Percentiles rank a stretch among this genome's conserved stretches.
Conservation (phyloP, 2,888 invertebrate genomes). For the Tachina fera region DNA sequence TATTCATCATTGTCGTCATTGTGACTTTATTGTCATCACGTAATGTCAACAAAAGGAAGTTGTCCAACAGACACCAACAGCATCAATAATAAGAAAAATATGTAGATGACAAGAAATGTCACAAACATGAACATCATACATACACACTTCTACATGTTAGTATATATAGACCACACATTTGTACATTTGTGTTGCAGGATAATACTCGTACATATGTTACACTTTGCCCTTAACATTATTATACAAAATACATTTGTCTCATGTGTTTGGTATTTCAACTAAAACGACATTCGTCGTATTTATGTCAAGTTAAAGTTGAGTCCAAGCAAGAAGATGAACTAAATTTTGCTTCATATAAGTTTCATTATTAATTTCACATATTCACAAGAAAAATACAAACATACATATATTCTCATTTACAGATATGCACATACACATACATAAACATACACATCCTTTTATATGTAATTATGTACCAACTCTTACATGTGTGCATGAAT, state of each 20-base stretch:
- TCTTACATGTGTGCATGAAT: neutral
- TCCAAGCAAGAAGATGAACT: constrained; percentile 7
- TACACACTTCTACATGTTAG: neutral
- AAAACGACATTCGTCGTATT: constrained; percentile 10
- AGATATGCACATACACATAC: neutral
- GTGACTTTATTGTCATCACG: constrained; percentile 67
- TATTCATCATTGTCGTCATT: constrained; percentile 48
- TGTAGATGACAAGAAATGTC: constrained; percentile 41
- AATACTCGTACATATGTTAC: constrained; percentile 33
- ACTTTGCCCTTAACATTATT: constrained; percentile 4
- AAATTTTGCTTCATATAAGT: constrained; percentile 22
- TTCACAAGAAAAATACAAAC: neutral
- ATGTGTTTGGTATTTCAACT: neutral
- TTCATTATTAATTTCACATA: constrained; percentile 50
- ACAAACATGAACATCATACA: constrained; percentile 3
- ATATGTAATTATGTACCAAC: neutral
- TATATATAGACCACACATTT: neutral
- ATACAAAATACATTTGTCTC: neutral
- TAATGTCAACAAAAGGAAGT: constrained; percentile 63
- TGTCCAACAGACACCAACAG: constrained; percentile 65
- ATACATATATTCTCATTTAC: neutral
- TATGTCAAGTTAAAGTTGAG: neutral
- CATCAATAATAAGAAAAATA: constrained; percentile 64
- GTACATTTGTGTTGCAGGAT: neutral
- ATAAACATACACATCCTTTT: neutral